Conservation (phyloP, 2,888 invertebrate genomes). For the Chymomyza procnemis region DNA sequence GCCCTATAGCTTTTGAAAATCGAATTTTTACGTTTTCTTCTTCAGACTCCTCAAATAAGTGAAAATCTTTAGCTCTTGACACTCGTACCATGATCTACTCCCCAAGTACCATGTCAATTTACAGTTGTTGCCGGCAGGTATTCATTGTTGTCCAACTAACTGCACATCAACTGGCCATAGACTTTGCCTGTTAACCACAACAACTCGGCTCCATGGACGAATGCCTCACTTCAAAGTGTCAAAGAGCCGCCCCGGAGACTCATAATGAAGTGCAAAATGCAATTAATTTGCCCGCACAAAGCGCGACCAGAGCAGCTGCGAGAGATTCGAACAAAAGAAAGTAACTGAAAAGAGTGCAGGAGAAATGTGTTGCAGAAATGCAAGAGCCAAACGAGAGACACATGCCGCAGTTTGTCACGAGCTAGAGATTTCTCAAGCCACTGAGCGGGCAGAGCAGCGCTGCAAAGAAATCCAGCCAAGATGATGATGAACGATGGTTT, state of each 20-base stretch:
- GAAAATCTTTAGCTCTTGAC: background rate
- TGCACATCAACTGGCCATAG: constrained; percentile 64
- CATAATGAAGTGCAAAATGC: constrained; percentile 74
- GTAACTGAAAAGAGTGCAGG: constrained; percentile 51
- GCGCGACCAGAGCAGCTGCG: constrained; percentile 30
- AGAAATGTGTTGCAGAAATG: constrained; percentile 65
- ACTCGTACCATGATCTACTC: background rate
- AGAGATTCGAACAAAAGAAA: constrained; percentile 56
- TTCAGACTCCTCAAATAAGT: background rate
- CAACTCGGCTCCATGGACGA: constrained; percentile 51
- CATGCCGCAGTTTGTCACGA: constrained; percentile 65
- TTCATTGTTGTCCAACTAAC: constrained; percentile 34
- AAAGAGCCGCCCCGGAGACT: constrained; percentile 65
- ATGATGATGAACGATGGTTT: constrained; percentile 17
- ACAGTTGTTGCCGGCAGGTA: background rate
- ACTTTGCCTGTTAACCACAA: constrained; percentile 48
- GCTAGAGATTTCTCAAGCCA: constrained; percentile 71
- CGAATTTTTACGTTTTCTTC: background rate
- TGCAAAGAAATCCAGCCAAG: constrained; percentile 9
- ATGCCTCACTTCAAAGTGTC: constrained; percentile 74
- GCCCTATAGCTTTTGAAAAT: too few species aligned
- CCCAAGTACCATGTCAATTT: background rate
- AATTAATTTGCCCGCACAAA: constrained; percentile 68
- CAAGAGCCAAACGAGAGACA: constrained; percentile 37
- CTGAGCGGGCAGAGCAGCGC: constrained; percentile 41